These are phyloP conservation scores for Caenorhabditis auriculariae DNA, from an alignment of 2,888 invertebrate genomes.

Conservation along the genomic window DNA sequence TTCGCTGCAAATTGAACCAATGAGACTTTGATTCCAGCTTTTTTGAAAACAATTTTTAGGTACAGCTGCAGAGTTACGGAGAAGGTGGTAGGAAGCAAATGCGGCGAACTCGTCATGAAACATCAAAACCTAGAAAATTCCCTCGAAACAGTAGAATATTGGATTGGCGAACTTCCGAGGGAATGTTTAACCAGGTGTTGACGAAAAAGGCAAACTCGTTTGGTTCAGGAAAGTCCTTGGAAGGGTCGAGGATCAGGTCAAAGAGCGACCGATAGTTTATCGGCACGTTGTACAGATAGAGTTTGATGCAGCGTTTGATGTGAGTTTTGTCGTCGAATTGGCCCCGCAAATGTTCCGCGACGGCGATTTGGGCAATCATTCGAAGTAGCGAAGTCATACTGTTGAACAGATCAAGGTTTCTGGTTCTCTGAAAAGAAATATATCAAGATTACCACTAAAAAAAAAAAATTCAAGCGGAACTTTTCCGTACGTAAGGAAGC, in stretches of 20 bases:
- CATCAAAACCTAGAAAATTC: conserved; percentile 3
- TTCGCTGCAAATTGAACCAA: conserved; percentile 14
- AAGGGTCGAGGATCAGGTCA: conserved; percentile 8
- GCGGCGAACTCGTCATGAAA: conserved; percentile 14
- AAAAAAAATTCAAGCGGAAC: conserved; percentile 5
- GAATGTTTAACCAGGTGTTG: conserved; percentile 9
- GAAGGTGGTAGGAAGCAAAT: conserved; percentile 9
- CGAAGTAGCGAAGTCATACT: conserved; percentile 18
- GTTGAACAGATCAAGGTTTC: conserved; percentile 11
- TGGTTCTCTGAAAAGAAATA: conserved; percentile 6
- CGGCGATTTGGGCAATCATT: conserved; percentile 20
- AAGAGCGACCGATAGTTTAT: conserved; percentile 14
- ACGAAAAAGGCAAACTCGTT: conserved; percentile 16
- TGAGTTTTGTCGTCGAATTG: conserved; percentile 19
- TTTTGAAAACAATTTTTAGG: background rate
- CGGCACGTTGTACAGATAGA: conserved; percentile 4
- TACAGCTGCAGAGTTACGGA: conserved; percentile 2
- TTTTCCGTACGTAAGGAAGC: too few species aligned
- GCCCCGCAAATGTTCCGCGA: conserved; percentile 19
- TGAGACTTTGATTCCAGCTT: background rate
- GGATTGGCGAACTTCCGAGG: conserved; percentile 7
- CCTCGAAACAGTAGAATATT: conserved; percentile 11
- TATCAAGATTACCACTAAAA: background rate
- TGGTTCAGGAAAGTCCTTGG: conserved; percentile 17
- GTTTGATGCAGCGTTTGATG: conserved; percentile 6